Evolutionary conservation across 2,797 vertebrate species (phyloP).

Genomic region (Gila robusta): DNA sequence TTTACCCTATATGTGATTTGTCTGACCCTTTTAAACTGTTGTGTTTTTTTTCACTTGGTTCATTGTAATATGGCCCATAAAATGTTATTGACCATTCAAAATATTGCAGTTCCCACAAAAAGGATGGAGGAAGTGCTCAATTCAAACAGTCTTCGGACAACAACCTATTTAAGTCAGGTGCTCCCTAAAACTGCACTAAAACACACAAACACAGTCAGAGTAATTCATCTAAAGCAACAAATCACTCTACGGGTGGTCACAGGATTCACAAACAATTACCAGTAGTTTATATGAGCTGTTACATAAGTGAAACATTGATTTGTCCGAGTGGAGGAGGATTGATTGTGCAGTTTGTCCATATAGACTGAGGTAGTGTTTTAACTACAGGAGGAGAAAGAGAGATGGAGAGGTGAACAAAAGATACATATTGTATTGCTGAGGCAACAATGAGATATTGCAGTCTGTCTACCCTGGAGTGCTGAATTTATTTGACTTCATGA

Average conservation of each 20-base stretch:
- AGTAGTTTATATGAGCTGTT: constrained; percentile 4
- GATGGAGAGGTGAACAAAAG: constrained; percentile 22
- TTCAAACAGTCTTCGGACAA: neutral
- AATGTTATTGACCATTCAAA: neutral
- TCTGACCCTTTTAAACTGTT: neutral
- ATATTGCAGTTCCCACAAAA: neutral
- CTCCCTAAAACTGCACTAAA: neutral
- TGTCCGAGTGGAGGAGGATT: constrained; percentile 7
- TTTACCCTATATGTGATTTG: neutral
- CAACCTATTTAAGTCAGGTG: neutral
- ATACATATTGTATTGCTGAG: neutral
- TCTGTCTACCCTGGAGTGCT: constrained; percentile 22
- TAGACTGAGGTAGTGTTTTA: constrained; percentile 27
- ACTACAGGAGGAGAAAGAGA: constrained; percentile 5
- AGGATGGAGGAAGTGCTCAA: neutral
- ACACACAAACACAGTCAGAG: neutral
- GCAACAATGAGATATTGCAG: constrained; percentile 18
- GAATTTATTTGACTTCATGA: constrained; percentile 17
- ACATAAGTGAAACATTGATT: constrained; percentile 33
- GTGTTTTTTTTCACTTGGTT: neutral
- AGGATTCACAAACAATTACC: constrained; percentile 11
- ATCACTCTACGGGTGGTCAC: neutral
- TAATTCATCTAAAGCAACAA: neutral
- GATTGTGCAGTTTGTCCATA: neutral
- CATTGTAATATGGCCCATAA: neutral